Conservation (phyloP, 2,113 vertebrate genomes). For the Chamaetylas fuelleborni region DNA sequence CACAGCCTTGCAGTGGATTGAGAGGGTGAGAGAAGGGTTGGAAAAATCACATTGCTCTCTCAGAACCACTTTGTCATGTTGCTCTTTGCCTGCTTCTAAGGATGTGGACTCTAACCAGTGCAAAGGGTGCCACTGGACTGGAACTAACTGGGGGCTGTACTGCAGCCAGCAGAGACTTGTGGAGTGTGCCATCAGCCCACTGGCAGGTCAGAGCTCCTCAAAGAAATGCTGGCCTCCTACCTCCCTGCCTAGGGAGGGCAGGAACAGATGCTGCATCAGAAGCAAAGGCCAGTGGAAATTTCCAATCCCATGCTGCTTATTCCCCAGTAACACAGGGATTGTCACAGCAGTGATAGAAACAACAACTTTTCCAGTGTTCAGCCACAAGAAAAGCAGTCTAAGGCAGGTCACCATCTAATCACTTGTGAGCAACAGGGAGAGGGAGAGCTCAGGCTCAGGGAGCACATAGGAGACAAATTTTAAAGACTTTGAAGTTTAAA, state of each 20-base stretch:
- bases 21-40: background rate
- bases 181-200: background rate
- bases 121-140: background rate
- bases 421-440: background rate
- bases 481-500: background rate
- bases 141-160: background rate
- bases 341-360: background rate
- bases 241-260: background rate
- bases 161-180: background rate
- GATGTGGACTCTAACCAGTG: background rate
- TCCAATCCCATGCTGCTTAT: background rate
- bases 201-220: background rate
- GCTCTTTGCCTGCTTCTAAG: background rate
- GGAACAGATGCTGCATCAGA: background rate
- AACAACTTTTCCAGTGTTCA: background rate
- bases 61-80: rapidly evolving
- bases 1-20: rapidly evolving
- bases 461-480: background rate
- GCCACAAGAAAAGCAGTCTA: background rate
- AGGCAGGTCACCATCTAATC: background rate
- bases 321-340: background rate
- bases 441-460: background rate
- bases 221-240: background rate
- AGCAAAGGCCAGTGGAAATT: background rate
- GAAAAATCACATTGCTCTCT: background rate